A percentile compares a stretch with the other conserved stretches of the same genome.
Evolutionary conservation across 2,113 vertebrate genomes (phyloP).

Genomic region (Podarcis muralis): DNA sequence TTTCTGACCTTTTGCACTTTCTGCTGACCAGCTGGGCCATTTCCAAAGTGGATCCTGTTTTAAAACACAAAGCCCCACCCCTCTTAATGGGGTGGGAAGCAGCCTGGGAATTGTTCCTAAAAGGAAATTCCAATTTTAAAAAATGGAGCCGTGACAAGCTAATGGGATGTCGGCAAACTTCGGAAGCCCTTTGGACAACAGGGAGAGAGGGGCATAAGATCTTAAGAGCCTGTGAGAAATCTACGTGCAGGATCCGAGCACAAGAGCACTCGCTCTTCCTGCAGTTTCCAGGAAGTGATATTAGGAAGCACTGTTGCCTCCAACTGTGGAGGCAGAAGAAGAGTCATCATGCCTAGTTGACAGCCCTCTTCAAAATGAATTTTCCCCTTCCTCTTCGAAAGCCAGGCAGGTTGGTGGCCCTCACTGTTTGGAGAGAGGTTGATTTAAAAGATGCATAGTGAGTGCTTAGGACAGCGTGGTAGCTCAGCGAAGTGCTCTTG

Average conservation of each 20-base stretch:
- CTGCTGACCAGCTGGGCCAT: conserved; percentile 18
- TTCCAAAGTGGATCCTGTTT: conserved; percentile 25
- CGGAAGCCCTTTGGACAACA: neutral
- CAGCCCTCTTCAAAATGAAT: no score
- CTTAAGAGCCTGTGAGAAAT: no score
- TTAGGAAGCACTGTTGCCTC: no score
- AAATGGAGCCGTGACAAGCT: neutral
- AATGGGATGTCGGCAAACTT: neutral
- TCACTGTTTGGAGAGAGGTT: neutral
- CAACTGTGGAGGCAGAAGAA: no score
- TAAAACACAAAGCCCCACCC: neutral
- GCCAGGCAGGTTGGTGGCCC: no score
- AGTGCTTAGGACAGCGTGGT: neutral
- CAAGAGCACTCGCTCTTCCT: no score
- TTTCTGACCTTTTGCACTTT: neutral
- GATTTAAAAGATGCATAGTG: neutral
- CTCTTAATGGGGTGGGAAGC: conserved; percentile 18
- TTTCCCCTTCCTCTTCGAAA: no score
- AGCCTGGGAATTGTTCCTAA: neutral
- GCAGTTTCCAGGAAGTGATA: no score
- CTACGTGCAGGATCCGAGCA: no score
- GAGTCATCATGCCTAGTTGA: no score
- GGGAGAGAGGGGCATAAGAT: neutral
- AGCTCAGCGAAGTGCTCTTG: neutral
- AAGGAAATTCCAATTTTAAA: neutral